Base-by-base conservation (phyloP, 2,888 invertebrate genomes). In the Polietes domitor region DNA sequence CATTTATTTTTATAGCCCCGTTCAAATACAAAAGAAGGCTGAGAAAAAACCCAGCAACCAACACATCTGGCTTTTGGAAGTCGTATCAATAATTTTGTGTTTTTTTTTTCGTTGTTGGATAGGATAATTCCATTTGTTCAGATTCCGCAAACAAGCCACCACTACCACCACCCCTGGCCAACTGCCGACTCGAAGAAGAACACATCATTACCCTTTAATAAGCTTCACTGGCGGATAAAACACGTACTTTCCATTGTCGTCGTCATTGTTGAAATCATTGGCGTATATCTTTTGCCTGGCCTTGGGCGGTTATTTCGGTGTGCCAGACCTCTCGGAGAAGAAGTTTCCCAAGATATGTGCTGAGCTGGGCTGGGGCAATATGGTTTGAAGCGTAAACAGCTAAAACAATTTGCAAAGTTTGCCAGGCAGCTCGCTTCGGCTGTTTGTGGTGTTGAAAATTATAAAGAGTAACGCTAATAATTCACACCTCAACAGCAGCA, bases 1-100 rank as follows among this genome's bases (percentile, higher is more conserved):
- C 81, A 81, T 81, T 81, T 61, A 76, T 78, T 84, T 84, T 84
- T 84, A 78, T 81, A n/a, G n/a, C n/a, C n/a, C n/a, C n/a, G n/a
- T 24, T 17, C 26, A 68, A 76, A 58, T 19, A 15, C n/a, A 24
- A 24, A 15, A 17, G 9, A 50, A 26, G 7, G 5, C 53, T 53
- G 63, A 50, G 6, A 50, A 6, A 7, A 63, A 65, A 41, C 17
- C 19, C 10, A 19, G 26, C 28, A 19, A 41, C 53, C 58, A 72
- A 73, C 73, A 61, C 84, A 84, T 84, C 84, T 84, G 84, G 75
- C 53, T 81, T 81, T 75, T 41, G 28, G 19, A 77, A 74, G 47
- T 77, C 65, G 58, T 68, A 81, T 84, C 84, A 73, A 81, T 81
- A 81, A 78, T 71, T 75, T 80, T 63, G 17, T 15, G 2, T 70